Percentiles rank a stretch among this genome's conserved stretches.
Conservation (phyloP, 1,140 invertebrate genomes). For the Eurosta solidaginis region DNA sequence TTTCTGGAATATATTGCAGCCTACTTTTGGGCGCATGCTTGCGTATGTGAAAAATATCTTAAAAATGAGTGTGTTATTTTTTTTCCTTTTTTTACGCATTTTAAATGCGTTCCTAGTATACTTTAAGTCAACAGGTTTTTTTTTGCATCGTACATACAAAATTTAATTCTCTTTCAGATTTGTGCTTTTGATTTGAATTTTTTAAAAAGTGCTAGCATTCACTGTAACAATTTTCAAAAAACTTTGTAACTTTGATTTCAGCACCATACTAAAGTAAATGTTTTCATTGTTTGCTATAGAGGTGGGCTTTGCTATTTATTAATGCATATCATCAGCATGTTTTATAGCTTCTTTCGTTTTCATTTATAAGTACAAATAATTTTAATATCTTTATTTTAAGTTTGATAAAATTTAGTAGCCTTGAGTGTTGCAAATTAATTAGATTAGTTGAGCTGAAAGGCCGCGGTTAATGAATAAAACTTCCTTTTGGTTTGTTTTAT, state of each 20-base stretch:
- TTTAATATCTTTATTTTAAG: too few relatives aligned
- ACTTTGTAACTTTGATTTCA: neutral
- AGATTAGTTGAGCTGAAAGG: too few relatives aligned
- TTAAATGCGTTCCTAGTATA: neutral
- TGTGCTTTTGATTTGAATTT: neutral
- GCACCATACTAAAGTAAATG: slow-evolving; percentile 24
- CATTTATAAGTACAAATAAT: too few relatives aligned
- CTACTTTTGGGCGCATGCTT: too few relatives aligned
- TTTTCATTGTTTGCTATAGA: slow-evolving; percentile 47
- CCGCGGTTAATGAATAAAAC: too few relatives aligned
- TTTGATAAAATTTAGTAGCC: too few relatives aligned
- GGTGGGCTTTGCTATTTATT: slow-evolving; percentile 46
- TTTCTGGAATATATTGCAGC: too few relatives aligned
- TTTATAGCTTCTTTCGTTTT: neutral
- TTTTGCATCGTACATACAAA: too few relatives aligned
- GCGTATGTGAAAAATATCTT: too few relatives aligned
- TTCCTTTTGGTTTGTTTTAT: too few relatives aligned
- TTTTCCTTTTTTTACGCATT: neutral
- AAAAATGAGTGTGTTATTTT: too few relatives aligned
- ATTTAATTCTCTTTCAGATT: neutral
- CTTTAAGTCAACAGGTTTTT: neutral
- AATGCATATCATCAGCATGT: neutral
- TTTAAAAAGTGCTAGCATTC: slow-evolving; percentile 4
- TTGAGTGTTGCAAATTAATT: too few relatives aligned
- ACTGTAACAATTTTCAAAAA: slow-evolving; percentile 5